Conservation (phyloP, 2,113 vertebrate genomes). For the Steatornis caripensis region DNA sequence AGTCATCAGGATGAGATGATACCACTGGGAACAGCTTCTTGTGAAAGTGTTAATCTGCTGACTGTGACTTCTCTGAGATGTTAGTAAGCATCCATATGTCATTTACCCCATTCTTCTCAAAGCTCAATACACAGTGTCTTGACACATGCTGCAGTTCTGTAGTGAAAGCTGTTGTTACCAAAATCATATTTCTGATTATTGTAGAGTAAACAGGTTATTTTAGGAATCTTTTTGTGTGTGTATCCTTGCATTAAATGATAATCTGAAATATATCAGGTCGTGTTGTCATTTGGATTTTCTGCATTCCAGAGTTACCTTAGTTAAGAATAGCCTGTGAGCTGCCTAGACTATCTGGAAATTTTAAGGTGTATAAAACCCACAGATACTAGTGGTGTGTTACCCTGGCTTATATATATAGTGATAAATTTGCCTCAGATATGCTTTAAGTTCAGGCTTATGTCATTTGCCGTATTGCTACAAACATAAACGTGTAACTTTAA, state of each 20-base stretch:
- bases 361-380: background rate
- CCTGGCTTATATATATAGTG: background rate
- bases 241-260: background rate
- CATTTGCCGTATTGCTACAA: background rate
- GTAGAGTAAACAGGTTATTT: background rate
- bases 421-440: background rate
- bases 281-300: background rate
- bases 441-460: background rate
- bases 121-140: background rate
- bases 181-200: background rate
- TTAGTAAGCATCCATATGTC: conserved; percentile 16
- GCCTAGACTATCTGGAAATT: background rate
- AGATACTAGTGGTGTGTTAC: background rate
- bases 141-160: background rate
- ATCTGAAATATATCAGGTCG: background rate
- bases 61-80: background rate
- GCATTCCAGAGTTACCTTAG: background rate
- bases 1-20: background rate
- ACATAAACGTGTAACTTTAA: background rate
- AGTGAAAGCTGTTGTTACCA: background rate
- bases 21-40: conserved; percentile 1
- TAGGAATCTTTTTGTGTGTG: background rate
- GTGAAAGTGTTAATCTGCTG: conserved; percentile 43
- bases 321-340: background rate
- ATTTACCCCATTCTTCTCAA: background rate